Conservation (phyloP, 2,113 vertebrate genomes). For the Vombatus ursinus region DNA sequence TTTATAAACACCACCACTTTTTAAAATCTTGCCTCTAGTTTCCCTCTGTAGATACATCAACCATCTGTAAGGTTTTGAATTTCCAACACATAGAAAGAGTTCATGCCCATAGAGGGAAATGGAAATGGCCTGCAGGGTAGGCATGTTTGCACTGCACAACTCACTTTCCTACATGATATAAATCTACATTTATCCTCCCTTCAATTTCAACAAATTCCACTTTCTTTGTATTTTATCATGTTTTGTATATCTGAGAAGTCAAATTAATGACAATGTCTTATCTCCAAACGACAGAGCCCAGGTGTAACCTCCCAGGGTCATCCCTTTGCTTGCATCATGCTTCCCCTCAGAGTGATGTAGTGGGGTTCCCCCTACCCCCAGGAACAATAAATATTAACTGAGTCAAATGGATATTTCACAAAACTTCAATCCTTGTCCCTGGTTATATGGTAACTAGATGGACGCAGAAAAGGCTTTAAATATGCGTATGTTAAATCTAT, state of each 20-base stretch:
- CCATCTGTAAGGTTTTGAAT: not conserved
- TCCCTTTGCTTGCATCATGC: not conserved
- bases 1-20: not conserved
- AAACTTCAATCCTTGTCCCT: not conserved
- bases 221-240: not conserved
- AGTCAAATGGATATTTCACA: slow-evolving; percentile 24
- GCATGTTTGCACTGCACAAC: not conserved
- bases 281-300: not conserved
- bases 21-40: slow-evolving; percentile 4
- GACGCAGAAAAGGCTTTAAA: not conserved
- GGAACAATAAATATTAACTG: slow-evolving; percentile 14
- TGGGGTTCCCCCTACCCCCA: not conserved
- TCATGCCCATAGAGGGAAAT: not conserved
- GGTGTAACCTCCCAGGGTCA: not conserved
- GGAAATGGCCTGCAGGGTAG: not conserved
- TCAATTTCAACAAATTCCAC: not conserved
- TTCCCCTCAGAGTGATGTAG: not conserved
- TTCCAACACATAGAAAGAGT: not conserved
- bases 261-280: not conserved
- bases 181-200: not conserved
- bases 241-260: not conserved
- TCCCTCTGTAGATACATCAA: not conserved
- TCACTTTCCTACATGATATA: not conserved
- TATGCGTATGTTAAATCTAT: not conserved
- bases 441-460: not conserved